These are phyloP conservation scores for Toxostoma redivivum DNA, from an alignment of 2,113 vertebrate species.

Conservation along the genomic window DNA sequence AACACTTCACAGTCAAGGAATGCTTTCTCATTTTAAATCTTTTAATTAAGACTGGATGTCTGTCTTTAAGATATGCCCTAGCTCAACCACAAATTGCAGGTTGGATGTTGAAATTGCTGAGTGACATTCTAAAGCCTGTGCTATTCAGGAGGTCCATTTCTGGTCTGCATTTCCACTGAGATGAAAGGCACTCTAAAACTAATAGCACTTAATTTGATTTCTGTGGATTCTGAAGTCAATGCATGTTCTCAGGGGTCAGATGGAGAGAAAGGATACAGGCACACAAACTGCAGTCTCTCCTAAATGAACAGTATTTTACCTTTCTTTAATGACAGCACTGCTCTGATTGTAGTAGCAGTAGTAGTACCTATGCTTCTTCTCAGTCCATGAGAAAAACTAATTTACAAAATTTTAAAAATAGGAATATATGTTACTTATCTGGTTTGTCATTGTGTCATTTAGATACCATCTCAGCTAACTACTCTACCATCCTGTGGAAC, in stretches of 20 bases:
- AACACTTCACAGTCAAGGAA: not conserved
- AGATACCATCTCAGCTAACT: not conserved
- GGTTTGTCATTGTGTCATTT: not conserved
- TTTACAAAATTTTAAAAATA: not conserved
- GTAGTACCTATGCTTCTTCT: not conserved
- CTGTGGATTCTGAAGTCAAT: slow-evolving; percentile 7
- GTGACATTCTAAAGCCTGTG: not conserved
- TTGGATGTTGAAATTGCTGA: not conserved
- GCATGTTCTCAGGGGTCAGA: not conserved
- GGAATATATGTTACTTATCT: not conserved
- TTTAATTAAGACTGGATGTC: slow-evolving; percentile 33
- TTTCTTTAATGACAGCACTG: not conserved
- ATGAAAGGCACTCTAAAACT: slow-evolving; percentile 30
- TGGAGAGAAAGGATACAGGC: not conserved
- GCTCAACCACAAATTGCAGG: slow-evolving; percentile 37
- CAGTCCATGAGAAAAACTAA: not conserved
- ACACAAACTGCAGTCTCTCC: not conserved
- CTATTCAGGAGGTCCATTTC: not conserved
- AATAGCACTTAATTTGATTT: slow-evolving; percentile 50
- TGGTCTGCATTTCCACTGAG: not conserved
- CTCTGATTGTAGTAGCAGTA: not conserved
- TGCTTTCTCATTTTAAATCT: not conserved
- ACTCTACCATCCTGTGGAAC: not conserved
- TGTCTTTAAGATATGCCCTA: not conserved
- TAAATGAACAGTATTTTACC: not conserved